These are phyloP conservation scores for Drosophila asahinai DNA, from an alignment of 1,140 invertebrate species.

Conservation along the genomic window DNA sequence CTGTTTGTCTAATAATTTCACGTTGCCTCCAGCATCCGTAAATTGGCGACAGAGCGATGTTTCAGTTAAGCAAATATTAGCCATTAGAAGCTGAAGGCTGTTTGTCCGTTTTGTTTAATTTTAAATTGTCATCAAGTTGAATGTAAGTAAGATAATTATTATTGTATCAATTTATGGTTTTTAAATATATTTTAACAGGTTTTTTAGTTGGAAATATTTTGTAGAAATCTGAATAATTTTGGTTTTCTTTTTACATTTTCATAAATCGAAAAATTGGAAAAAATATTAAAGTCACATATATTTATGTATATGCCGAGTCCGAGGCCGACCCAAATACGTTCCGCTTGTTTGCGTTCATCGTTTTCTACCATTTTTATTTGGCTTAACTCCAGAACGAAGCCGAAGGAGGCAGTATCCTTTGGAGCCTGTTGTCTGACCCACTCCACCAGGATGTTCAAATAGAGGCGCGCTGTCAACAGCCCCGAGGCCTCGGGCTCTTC, in stretches of 20 bases:
- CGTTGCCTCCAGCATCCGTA: constrained; percentile 22
- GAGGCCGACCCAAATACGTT: constrained; percentile 10
- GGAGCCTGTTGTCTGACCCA: constrained; percentile 38
- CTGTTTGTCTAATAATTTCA: constrained; percentile 31
- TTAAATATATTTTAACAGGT: too few species aligned
- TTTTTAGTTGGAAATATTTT: neutral
- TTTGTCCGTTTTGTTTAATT: constrained; percentile 17
- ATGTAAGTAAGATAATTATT: neutral
- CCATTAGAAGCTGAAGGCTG: constrained; percentile 24
- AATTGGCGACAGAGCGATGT: constrained; percentile 15
- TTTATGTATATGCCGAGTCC: neutral
- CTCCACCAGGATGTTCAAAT: constrained; percentile 38
- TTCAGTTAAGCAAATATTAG: constrained; percentile 34
- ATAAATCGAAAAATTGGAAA: neutral
- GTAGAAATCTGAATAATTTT: neutral
- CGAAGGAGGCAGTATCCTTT: constrained; percentile 18
- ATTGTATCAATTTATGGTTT: too few species aligned
- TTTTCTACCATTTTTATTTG: constrained; percentile 19
- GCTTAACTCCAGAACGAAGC: constrained; percentile 5
- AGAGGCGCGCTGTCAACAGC: constrained; percentile 30
- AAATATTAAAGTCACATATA: neutral
- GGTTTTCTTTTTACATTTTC: neutral
- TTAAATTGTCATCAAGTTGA: constrained; percentile 16
- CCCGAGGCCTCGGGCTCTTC: constrained; percentile 16
- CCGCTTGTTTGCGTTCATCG: neutral